Conservation (phyloP, 2,113 vertebrate species). For the Prinia subflava region DNA sequence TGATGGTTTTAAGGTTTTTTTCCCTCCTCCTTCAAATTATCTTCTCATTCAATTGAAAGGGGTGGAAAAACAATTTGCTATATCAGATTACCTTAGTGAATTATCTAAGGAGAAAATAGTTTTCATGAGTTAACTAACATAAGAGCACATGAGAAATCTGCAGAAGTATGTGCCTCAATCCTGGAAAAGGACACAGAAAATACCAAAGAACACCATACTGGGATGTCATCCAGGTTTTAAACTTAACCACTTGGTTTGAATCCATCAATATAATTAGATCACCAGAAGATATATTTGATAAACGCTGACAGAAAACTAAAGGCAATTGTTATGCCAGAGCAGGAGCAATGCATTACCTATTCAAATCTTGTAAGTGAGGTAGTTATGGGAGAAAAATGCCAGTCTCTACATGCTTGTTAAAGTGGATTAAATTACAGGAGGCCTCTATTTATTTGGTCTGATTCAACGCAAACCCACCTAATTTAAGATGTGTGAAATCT, state of each 20-base stretch:
- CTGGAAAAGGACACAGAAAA: not conserved
- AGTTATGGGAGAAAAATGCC: fast-evolving
- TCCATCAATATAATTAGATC: not conserved
- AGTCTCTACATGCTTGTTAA: not conserved
- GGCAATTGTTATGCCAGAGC: not conserved
- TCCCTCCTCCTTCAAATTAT: not conserved
- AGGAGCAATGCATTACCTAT: not conserved
- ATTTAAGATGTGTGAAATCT: not conserved
- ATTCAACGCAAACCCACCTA: not conserved
- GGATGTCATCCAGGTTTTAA: not conserved
- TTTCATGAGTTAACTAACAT: not conserved
- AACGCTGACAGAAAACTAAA: not conserved
- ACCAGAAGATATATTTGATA: not conserved
- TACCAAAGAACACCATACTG: not conserved
- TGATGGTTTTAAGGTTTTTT: not conserved
- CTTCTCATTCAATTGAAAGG: not conserved
- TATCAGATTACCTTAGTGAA: not conserved
- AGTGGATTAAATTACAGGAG: not conserved
- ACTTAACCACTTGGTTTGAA: not conserved
- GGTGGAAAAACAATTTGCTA: fast-evolving
- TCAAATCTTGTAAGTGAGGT: not conserved
- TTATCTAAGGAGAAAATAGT: not conserved
- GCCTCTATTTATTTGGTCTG: not conserved
- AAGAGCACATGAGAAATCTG: not conserved
- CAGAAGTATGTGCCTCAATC: fast-evolving